Conservation (phyloP, 2,888 invertebrate species). For the Sepioteuthis lessoniana region DNA sequence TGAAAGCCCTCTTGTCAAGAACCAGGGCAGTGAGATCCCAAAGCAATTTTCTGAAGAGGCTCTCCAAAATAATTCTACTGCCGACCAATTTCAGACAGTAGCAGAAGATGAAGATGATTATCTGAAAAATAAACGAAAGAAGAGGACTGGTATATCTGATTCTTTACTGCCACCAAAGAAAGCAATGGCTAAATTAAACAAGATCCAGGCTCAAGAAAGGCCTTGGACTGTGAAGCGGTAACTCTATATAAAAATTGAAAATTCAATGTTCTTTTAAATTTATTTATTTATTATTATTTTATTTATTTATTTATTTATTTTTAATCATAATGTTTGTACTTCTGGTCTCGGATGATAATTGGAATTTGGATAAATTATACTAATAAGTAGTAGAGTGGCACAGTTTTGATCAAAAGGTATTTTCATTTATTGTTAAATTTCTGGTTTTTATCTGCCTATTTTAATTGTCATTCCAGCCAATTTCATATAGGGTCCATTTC, state of each 20-base stretch:
- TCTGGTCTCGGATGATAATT: neutral
- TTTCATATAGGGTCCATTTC: no score
- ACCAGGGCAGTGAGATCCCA: slow-evolving; percentile 79
- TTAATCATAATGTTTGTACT: neutral
- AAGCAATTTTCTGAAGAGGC: slow-evolving; percentile 49
- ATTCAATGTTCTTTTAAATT: neutral
- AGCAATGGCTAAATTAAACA: slow-evolving; percentile 80
- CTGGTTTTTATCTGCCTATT: no score
- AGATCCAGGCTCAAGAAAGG: slow-evolving; percentile 66
- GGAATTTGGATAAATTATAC: neutral
- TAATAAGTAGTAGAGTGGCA: neutral
- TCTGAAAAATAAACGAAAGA: slow-evolving; percentile 78
- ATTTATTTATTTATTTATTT: neutral
- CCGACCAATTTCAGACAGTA: neutral
- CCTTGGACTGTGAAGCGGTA: slow-evolving; percentile 69
- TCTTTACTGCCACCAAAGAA: slow-evolving; percentile 87
- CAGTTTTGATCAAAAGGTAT: neutral
- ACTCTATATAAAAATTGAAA: slow-evolving; percentile 43
- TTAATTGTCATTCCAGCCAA: no score
- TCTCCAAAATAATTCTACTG: neutral
- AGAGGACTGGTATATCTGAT: slow-evolving; percentile 86
- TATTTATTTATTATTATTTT: neutral
- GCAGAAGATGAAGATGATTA: slow-evolving; percentile 71
- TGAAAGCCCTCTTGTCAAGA: slow-evolving; percentile 49
- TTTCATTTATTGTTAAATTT: no score